These are phyloP conservation scores for Caenorhabditis tropicalis DNA, from an alignment of 1,140 invertebrate species.

Conservation along the genomic window DNA sequence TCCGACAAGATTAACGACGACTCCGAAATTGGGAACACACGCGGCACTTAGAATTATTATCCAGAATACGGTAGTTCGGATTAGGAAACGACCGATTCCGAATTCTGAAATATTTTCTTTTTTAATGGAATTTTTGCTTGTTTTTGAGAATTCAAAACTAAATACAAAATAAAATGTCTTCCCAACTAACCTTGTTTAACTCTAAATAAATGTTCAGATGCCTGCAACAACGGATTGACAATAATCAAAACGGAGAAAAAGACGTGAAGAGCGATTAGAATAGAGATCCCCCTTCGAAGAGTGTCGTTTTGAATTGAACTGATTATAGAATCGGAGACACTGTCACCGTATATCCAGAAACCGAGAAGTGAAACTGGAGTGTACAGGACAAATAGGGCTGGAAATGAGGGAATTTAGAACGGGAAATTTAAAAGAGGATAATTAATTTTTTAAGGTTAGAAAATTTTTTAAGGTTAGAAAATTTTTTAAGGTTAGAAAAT, in stretches of 20 bases:
- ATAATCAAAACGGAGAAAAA: slow-evolving; percentile 21
- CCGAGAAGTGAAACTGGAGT: background rate
- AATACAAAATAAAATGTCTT: too few species aligned
- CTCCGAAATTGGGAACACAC: background rate
- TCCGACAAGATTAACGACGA: background rate
- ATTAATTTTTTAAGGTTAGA: too few species aligned
- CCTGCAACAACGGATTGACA: background rate
- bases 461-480: too few species aligned
- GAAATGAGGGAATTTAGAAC: background rate
- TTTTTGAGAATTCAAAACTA: too few species aligned
- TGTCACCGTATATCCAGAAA: slow-evolving; percentile 26
- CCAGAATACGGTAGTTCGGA: background rate
- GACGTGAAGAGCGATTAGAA: slow-evolving; percentile 9
- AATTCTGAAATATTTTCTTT: background rate
- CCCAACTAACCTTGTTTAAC: background rate
- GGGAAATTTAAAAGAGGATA: background rate
- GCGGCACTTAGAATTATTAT: background rate
- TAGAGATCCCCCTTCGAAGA: background rate
- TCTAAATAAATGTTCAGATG: background rate
- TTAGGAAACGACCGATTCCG: background rate
- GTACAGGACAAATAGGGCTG: slow-evolving; percentile 13
- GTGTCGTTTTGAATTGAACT: slow-evolving; percentile 3
- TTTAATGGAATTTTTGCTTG: too few species aligned
- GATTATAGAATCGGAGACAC: slow-evolving; percentile 1
- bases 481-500: too few species aligned